Conservation (phyloP, 2,113 vertebrate genomes). For the Paradoxurus hermaphroditus region DNA sequence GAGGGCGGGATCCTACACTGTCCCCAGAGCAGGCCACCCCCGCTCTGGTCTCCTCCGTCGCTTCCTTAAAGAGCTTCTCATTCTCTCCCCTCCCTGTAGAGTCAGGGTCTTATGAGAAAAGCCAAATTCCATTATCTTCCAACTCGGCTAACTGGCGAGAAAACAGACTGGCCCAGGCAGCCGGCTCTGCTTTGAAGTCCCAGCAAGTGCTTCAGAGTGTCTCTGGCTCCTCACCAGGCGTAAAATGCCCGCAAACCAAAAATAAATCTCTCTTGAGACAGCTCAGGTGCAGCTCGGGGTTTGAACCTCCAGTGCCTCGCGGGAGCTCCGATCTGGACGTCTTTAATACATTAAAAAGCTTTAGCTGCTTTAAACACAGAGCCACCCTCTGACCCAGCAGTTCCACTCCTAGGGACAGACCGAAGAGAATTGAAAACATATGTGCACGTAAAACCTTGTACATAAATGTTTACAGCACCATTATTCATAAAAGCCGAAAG, state of each 20-base stretch:
- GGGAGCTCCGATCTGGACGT: not conserved
- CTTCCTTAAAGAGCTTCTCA: not conserved
- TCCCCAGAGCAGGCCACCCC: not conserved
- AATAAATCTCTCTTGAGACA: not conserved
- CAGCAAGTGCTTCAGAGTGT: not conserved
- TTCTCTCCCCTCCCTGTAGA: not conserved
- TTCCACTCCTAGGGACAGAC: not conserved
- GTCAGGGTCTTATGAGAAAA: not conserved
- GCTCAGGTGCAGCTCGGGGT: not conserved
- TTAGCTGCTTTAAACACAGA: not conserved
- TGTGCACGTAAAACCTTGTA: not conserved
- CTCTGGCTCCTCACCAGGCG: not conserved
- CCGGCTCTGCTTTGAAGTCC: not conserved
- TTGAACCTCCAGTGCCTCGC: not conserved
- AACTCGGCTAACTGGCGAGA: not conserved
- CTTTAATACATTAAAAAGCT: not conserved
- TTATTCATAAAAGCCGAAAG: not conserved
- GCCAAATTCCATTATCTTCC: not conserved
- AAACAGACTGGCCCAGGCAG: not conserved
- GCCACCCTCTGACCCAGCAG: not conserved
- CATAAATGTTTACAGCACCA: not conserved
- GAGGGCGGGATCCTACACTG: not conserved
- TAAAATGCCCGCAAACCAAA: not conserved
- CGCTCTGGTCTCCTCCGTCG: not conserved
- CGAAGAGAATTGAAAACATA: not conserved